Evolutionary conservation across 2,888 invertebrate genomes (phyloP), one percentile per base, ranked within the genome.

Genomic region (Chirona hameri): DNA sequence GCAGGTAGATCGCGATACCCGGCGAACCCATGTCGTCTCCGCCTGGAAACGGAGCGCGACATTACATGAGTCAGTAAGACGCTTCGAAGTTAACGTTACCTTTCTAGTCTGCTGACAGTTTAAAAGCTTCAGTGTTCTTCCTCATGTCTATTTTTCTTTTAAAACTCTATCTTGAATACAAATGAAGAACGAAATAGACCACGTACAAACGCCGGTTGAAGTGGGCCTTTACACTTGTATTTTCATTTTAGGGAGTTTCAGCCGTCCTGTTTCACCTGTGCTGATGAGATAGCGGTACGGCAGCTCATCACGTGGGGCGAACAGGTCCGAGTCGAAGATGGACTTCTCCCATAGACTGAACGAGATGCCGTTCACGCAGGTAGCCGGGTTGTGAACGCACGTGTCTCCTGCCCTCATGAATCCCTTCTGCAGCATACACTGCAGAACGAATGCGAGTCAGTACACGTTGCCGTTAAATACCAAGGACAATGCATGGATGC

Each of bases 11-110:
- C 24, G 85, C 84, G 0, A 86, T 80, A 10, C 86, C 86, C 0
- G 86, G 86, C 39, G 84, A 83, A 12, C 85, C 85, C 21, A 84
- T 81, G 10, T 57, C 83, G 60, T 85, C 85, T 18, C 86, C 86
- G 2, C 86, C 86, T 86, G 65, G 4, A 27, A 4, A 65, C 7
- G 21, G 24, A 39, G 7, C 7, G 39, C 39, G 39, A 39, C 39
- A 39, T 39, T 39, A 39, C 39, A 39, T 39, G 2, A 39, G 4
- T 39, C 39, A 39, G 39, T 39, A 39, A 39, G 39, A 39, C 39
- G 39, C 39, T 39, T 39, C 39, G 39, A 7, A 2, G 39, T 39
- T 39, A 39, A 39, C 39, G 39, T 39, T 39, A 39, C 39, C 7
- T 39, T 39, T 39, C 39, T 7, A 39, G 39, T 39, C 39, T 39